Percentiles rank a stretch among this genome's conserved stretches.
phyloP scores from a whole-genome alignment of 1,140 invertebrate species.

The Nixonia krombeini region DNA sequence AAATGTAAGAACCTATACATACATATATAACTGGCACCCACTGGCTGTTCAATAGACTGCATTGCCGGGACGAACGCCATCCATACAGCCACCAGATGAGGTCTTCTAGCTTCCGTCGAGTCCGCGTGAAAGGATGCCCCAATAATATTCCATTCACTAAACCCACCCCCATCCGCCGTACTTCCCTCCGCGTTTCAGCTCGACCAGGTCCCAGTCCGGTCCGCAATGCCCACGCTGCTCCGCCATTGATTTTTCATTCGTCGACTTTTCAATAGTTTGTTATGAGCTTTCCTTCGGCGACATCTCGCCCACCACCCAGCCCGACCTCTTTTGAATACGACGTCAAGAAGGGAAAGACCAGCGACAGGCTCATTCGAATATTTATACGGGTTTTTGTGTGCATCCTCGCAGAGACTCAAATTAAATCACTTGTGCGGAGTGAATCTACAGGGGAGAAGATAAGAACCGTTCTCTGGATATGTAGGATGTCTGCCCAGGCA shows the following conservation, averaged over 20 bases:
- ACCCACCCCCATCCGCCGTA: slow-evolving; percentile 28
- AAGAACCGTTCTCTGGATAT: no score
- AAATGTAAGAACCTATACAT: slow-evolving; percentile 70
- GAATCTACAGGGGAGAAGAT: no score
- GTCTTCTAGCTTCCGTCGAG: slow-evolving; percentile 71
- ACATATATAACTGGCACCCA: slow-evolving; percentile 48
- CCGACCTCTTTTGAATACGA: slow-evolving; percentile 36
- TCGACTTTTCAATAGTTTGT: slow-evolving; percentile 70
- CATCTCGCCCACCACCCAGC: slow-evolving; percentile 47
- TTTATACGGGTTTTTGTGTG: no score
- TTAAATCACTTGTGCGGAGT: no score
- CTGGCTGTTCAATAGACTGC: slow-evolving; percentile 67
- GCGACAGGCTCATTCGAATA: no score
- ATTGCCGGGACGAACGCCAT: slow-evolving; percentile 65
- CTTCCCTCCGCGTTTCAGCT: slow-evolving; percentile 21
- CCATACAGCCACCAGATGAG: slow-evolving; percentile 70
- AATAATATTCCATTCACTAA: slow-evolving; percentile 72
- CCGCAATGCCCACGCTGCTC: slow-evolving; percentile 36
- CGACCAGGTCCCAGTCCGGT: slow-evolving; percentile 44
- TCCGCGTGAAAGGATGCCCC: slow-evolving; percentile 73
- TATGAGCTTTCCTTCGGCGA: slow-evolving; percentile 67
- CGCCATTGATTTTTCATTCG: slow-evolving; percentile 70
- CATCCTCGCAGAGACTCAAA: no score
- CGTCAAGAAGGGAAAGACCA: neutral
- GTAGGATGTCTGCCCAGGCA: no score